Evolutionary conservation across 2,888 invertebrate species (phyloP), one percentile per base, ranked within the genome.

Genomic region (Erannis defoliaria): DNA sequence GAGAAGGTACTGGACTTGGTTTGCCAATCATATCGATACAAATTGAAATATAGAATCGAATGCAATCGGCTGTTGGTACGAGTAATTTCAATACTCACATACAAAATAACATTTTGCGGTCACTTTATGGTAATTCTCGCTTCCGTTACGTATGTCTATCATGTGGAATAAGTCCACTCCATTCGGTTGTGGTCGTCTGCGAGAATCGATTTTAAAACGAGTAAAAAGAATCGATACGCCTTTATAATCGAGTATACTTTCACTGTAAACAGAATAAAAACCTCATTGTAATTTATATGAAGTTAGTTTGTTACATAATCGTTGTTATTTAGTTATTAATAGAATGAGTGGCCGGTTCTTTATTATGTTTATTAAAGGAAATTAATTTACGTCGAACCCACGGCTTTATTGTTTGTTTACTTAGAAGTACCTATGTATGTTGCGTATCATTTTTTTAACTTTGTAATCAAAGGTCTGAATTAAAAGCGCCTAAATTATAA

Each of bases 81-180:
- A n/a, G n/a, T 48, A 55, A 63, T 51, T 55, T 70, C 64, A 61
- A 56, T 56, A 64, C 70, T 72, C 76, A 71, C 69, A 76, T 73
- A 73, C 72, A 71, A 78, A 69, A 73, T 73, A 62, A 49, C 58
- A 66, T 64, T 66, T 76, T 79, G 81, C 67, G 81, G 80, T 77
- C 55, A 31, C 66, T 73, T 76, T 74, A 65, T 62, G 62, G 62
- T 62, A 62, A 57, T 57, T 56, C 48, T 29, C 67, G 78, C 77
- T 85, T 85, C 85, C 84, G 80, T 82, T 45, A 45, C 81, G 85
- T 88, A 85, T 87, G 84, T 86, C 78, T 80, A 80, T 78, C 84
- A 84, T 84, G 82, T 84, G 81, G 71, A 83, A 84, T 80, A 76
- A 59, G 58, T 55, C 61, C 51, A 58, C 45, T 48, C 55, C 62